Conservation (phyloP, 2,797 vertebrate species). For the Aeoliscus strigatus region DNA sequence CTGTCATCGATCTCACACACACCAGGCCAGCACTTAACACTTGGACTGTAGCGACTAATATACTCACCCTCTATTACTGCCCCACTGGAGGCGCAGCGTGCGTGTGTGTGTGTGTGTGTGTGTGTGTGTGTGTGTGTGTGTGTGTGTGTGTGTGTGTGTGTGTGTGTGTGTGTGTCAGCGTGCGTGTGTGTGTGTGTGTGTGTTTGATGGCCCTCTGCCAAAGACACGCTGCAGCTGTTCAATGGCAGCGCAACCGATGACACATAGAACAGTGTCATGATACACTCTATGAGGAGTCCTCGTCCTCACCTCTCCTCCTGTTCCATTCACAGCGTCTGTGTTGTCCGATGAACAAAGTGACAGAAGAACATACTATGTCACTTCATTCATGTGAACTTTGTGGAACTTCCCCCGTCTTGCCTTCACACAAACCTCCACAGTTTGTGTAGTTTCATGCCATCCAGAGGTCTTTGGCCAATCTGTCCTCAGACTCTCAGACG, state of each 20-base stretch:
- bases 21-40: slow-evolving; percentile 83
- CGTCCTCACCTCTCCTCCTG: slow-evolving; percentile 5
- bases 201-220: slow-evolving; percentile 43
- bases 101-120: slow-evolving; percentile 35
- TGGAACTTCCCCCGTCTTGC: too few species aligned
- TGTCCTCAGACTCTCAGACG: too few species aligned
- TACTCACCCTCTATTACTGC: slow-evolving; percentile 79
- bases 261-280: slow-evolving; percentile 66
- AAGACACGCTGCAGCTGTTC: slow-evolving; percentile 56
- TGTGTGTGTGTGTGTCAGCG: too few species aligned
- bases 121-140: slow-evolving; percentile 19
- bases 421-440: too few species aligned
- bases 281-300: slow-evolving; percentile 56
- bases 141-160: slow-evolving; percentile 14
- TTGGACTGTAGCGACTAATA: slow-evolving; percentile 76
- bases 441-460: too few species aligned
- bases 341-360: too few species aligned
- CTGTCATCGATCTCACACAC: slow-evolving; percentile 79
- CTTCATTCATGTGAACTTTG: too few species aligned
- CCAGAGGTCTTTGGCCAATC: too few species aligned
- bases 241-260: slow-evolving; percentile 64
- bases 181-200: slow-evolving; percentile 31
- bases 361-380: too few species aligned
- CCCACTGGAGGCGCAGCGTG: slow-evolving; percentile 70
- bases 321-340: background rate